Evolutionary conservation across 2,888 invertebrate species (phyloP).

Genomic region (Dryococelus australis): DNA sequence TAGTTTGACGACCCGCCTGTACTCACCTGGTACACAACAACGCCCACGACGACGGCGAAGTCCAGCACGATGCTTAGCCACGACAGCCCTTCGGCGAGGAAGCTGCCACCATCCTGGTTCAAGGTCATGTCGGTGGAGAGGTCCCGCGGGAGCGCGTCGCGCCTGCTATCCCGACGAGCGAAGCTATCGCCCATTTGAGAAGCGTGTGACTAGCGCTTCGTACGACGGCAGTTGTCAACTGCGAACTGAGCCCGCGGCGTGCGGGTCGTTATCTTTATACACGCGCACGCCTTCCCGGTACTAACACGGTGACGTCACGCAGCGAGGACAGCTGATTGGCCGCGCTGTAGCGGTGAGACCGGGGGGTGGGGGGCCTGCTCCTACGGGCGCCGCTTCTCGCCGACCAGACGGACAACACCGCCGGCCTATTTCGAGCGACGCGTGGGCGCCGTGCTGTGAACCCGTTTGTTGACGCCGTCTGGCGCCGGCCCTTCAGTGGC

Average conservation of each 20-base stretch:
- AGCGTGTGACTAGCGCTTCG: not conserved
- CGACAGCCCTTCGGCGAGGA: conserved; percentile 37
- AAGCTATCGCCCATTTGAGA: not conserved
- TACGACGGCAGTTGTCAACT: not conserved
- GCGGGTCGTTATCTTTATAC: not conserved
- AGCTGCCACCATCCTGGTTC: conserved; percentile 30
- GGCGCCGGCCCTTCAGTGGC: conserved; percentile 40
- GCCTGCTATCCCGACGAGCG: conserved; percentile 17
- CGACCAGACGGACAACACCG: not conserved
- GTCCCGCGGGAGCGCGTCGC: not conserved
- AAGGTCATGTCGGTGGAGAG: conserved; percentile 23
- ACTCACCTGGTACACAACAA: conserved; percentile 39
- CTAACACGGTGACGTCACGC: not conserved
- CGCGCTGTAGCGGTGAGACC: not conserved
- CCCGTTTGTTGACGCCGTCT: not conserved
- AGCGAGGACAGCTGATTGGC: not conserved
- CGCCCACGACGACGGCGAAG: conserved; percentile 35
- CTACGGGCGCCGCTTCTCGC: not conserved
- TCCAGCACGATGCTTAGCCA: conserved; percentile 40
- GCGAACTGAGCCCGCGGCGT: not conserved
- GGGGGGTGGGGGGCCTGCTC: not conserved
- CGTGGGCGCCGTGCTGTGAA: not conserved
- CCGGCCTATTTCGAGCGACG: not conserved
- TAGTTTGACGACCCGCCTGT: not conserved
- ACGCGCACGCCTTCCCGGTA: not conserved